Base-by-base conservation (phyloP, 2,797 vertebrate genomes). In the Pteronotus mesoamericanus region DNA sequence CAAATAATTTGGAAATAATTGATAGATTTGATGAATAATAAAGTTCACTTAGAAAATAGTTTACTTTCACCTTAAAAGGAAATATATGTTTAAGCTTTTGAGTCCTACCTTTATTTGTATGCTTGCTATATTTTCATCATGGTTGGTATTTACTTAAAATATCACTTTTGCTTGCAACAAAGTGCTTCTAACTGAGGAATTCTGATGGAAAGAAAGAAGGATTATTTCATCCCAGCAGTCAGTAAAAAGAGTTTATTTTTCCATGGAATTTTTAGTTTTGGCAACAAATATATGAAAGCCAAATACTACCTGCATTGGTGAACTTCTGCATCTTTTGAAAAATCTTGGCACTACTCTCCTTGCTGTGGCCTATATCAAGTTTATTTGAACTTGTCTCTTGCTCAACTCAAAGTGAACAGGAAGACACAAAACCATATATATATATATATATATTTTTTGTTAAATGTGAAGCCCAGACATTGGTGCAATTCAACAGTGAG, bases 21-120 rank as follows among this genome's bases (percentile, higher is more conserved):
- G 24, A 21, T 80, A 93, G 22, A 86, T 34, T 11, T 53, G 34
- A 59, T 59, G 22, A 72, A 42, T 9, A 61, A 78, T 68, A 8
- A 5, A 48, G 68, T 93, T 80, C 12, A 86, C 34, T 91, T n/a
- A 80, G 79, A 91, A 96, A 89, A 89, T 19, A 64, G 19, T 82
- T 82, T 46, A 69, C 39, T 86, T 89, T 39, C 6, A 78, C 24
- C 46, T 55, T 15, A 51, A 95, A 94, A 69, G 10, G 6, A 90
- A 91, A 61, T 71, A 8, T 26, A 8, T 55, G 37, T 57, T 96
- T 89, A 83, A 75, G 32, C n/a, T 61, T 74, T 85, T 82, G 24
- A 89, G 3, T 74, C 10, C 29, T 1, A 18, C 19, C 53, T 91
- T 83, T 88, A 64, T 80, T 93, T 68, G 2, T 61, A 37, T 87